Percentiles rank a stretch among this genome's conserved stretches.
Evolutionary conservation across 1,140 invertebrate species (phyloP).

Genomic region (Grapholita molesta): DNA sequence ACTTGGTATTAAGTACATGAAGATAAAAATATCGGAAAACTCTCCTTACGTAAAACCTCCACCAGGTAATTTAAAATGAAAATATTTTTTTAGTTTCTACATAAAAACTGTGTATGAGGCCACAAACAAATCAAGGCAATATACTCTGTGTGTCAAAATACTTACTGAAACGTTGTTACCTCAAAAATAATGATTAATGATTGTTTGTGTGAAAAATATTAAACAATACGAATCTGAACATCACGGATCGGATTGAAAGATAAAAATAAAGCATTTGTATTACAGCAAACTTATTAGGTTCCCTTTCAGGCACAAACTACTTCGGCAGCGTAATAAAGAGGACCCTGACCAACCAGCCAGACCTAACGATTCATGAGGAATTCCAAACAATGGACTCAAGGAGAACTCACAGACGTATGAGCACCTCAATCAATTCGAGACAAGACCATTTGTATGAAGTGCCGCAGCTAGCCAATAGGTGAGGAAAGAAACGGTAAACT

Average conservation of each 20-base stretch:
- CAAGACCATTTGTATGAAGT: conserved; percentile 71
- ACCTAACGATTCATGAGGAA: conserved; percentile 68
- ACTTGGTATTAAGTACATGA: conserved; percentile 69
- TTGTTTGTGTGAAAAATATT: too few species aligned
- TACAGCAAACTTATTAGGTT: conserved; percentile 10
- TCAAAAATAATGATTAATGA: too few species aligned
- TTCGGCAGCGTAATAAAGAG: conserved; percentile 67
- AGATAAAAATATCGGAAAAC: conserved; percentile 62
- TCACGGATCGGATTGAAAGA: too few species aligned
- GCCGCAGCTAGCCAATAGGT: conserved; percentile 67
- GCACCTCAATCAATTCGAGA: conserved; percentile 38
- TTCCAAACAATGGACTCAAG: conserved; percentile 65
- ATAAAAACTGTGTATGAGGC: too few species aligned
- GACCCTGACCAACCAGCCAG: conserved; percentile 66
- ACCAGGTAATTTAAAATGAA: conserved; percentile 41
- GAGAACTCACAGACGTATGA: conserved; percentile 51
- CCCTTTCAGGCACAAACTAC: conserved; percentile 56
- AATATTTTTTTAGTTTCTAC: background rate
- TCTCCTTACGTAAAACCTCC: conserved; percentile 68
- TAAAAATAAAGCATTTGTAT: too few species aligned
- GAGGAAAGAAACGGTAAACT: conserved; percentile 9
- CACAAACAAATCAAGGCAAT: too few species aligned
- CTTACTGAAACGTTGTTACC: too few species aligned
- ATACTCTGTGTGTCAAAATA: too few species aligned
- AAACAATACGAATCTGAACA: too few species aligned